Percentiles rank a stretch among this genome's conserved stretches.
Conservation (phyloP, 2,113 vertebrate species). For the Plectropomus leopardus region DNA sequence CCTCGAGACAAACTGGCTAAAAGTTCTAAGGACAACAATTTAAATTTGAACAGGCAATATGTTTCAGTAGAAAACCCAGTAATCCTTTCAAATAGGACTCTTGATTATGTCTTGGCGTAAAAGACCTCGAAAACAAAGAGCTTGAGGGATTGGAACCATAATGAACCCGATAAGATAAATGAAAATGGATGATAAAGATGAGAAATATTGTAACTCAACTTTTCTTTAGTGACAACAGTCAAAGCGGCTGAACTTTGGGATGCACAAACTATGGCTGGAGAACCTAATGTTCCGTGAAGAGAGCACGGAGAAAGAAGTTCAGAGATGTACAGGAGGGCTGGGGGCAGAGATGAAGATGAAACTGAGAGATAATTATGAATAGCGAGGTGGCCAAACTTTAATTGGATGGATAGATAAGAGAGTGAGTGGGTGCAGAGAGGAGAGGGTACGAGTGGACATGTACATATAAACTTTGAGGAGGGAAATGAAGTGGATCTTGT, state of each 20-base stretch:
- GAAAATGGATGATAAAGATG: not conserved
- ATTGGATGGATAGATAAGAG: constrained; percentile 56
- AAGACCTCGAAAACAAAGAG: no score
- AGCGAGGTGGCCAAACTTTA: constrained; percentile 52
- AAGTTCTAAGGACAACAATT: not conserved
- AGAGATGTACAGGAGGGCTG: constrained; percentile 3
- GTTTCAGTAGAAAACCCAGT: no score
- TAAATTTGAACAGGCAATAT: not conserved
- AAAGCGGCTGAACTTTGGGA: not conserved
- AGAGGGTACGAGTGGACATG: constrained; percentile 32
- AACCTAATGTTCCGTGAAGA: not conserved
- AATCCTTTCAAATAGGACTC: not conserved
- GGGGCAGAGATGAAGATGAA: constrained; percentile 50
- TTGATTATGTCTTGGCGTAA: not conserved
- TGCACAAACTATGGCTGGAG: not conserved
- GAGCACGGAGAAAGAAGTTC: not conserved
- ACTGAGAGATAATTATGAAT: constrained; percentile 53
- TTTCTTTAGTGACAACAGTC: not conserved
- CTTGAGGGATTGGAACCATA: not conserved
- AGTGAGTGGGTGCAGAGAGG: constrained; percentile 6
- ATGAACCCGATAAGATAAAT: not conserved
- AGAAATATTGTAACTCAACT: not conserved
- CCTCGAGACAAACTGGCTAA: not conserved
- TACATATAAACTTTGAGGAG: constrained; percentile 61
- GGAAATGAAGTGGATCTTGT: constrained; percentile 48